Evolutionary conservation across 2,888 invertebrate genomes (phyloP), one percentile per base, ranked within the genome.

Genomic region (Chorisops tibialis): DNA sequence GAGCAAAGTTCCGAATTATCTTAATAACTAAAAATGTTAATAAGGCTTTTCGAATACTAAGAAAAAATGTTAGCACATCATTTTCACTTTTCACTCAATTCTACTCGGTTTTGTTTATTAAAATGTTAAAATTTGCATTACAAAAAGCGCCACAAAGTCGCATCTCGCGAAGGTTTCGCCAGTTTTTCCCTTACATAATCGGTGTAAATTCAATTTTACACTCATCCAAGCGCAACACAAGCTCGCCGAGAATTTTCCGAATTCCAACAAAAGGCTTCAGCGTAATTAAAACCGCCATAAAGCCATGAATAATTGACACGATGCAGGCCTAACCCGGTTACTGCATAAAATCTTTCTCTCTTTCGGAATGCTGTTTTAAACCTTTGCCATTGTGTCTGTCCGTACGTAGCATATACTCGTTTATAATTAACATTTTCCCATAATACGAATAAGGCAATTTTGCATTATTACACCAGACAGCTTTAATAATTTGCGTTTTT

Each of bases 221-320:
- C 49, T 50, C 16, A 24, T 30, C 35, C 22, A 21, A 22, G 21
- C 48, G 22, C 48, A 21, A 12, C n/a, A 12, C 11, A 43, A 16
- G n/a, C 11, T 16, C 9, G 43, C 18, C 16, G 22, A 22, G 6
- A 19, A 47, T 47, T n/a, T n/a, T n/a, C n/a, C 21, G 7, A 18
- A 21, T 47, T 19, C 11, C 6, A n/a, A 9, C n/a, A 21, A 47
- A n/a, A 19, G 22, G 16, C 11, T 18, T 45, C 12, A 11, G 14
- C n/a, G 47, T 47, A 47, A 47, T 47, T 47, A 47, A 47, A 47
- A 47, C 47, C 21, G 19, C 21, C 47, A 5, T 22, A 18, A 47
- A 47, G 47, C n/a, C 21, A 22, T 47, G 19, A 47, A 47, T 47
- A 47, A 22, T 47, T 47, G 47, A 21, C 22, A 9, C 22, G 22